phyloP scores from a whole-genome alignment of 2,113 vertebrate species.

The Tyto alba region DNA sequence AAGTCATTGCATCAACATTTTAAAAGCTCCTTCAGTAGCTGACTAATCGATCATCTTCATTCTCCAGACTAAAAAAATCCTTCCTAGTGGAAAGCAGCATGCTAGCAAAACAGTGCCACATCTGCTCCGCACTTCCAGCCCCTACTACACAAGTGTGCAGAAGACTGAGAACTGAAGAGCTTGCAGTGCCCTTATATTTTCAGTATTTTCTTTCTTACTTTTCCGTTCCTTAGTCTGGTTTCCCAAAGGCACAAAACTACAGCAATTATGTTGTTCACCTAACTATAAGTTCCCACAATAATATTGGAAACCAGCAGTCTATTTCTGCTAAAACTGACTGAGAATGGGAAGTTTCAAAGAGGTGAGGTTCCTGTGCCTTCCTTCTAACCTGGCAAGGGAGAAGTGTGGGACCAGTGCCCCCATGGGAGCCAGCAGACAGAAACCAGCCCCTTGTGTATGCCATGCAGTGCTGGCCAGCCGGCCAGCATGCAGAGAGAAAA shows the following conservation, averaged over 20 bases:
- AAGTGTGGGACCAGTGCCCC: neutral
- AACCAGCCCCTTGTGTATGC: neutral
- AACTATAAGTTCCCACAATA: neutral
- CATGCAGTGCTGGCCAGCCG: accelerated
- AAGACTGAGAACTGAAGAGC: neutral
- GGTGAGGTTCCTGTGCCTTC: neutral
- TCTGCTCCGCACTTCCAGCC: neutral
- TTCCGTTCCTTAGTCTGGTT: neutral
- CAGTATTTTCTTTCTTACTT: neutral
- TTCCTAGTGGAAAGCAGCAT: neutral
- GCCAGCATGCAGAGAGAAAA: neutral
- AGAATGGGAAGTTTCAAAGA: neutral
- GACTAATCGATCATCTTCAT: neutral
- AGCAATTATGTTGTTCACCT: accelerated
- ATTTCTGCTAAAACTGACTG: neutral
- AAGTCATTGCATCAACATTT: neutral
- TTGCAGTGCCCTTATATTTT: neutral
- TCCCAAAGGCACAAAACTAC: neutral
- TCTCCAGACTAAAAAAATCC: neutral
- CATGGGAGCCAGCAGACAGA: neutral
- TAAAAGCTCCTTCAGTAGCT: neutral
- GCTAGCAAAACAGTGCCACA: neutral
- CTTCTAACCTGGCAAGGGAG: neutral
- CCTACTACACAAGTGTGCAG: neutral
- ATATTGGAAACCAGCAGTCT: neutral